Conservation (phyloP, 92 coral and sea anemone genomes). For the Ricordea florida region DNA sequence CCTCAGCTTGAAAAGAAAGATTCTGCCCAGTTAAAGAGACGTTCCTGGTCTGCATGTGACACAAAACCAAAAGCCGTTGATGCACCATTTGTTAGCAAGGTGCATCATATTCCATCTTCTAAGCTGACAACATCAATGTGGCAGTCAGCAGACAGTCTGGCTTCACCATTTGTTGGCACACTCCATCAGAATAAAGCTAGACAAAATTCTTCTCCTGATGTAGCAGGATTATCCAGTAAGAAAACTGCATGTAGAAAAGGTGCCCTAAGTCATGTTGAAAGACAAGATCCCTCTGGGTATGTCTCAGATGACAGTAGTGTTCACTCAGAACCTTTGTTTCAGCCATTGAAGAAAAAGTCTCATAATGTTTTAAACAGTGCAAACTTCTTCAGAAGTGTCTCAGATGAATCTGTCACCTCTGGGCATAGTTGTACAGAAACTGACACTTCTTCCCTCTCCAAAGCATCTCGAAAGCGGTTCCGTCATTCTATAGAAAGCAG, state of each 20-base stretch:
- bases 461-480: neutral
- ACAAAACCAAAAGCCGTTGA: neutral
- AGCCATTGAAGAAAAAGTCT: constrained; percentile 2
- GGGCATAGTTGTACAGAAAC: neutral
- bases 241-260: too few relatives aligned
- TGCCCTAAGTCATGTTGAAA: too few relatives aligned
- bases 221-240: too few relatives aligned
- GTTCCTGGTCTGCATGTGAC: constrained; percentile 72
- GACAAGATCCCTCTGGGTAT: constrained; percentile 20
- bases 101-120: neutral
- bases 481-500: constrained; percentile 42
- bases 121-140: neutral
- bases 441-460: neutral
- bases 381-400: constrained; percentile 7
- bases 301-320: constrained; percentile 36
- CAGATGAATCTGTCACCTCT: constrained; percentile 5
- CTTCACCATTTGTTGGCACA: neutral
- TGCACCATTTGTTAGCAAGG: neutral
- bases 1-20: constrained; percentile 9
- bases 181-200: neutral
- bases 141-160: neutral
- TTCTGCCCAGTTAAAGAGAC: constrained; percentile 20
- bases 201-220: neutral
- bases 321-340: constrained; percentile 29
- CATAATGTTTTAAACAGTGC: neutral